Evolutionary conservation across 2,113 vertebrate genomes (phyloP), one percentile per base, ranked within the genome.

Genomic region (Megaceryle torquata): DNA sequence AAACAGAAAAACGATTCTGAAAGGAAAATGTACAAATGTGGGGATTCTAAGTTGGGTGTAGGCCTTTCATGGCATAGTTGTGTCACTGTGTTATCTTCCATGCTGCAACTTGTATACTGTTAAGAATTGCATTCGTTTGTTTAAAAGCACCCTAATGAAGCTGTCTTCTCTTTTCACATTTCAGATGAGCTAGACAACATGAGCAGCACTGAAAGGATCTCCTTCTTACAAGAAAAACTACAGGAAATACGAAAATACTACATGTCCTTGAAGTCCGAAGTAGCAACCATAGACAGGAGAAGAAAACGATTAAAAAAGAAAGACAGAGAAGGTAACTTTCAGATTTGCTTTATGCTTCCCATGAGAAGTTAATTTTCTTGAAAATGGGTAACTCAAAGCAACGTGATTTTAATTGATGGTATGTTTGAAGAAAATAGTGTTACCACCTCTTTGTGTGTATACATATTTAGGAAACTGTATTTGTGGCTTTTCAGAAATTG

Each of bases 221-320:
- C 99, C 94, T 99, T 99, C 97, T 98, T 99, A 15, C 99, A 99
- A 98, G 99, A 99, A 54, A 99, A 99, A 91, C 98, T 99, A 28
- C 99, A 99, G 96, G 99, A 99, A 98, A 99, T 99, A 96, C 98
- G 99, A 93, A 99, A 99, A 97, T 99, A 99, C 84, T 99, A 99
- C 97, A 99, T 99, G 99, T 99, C 98, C 69, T 96, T 99, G 94
- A 99, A 99, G 97, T 99, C 99, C 7, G 99, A 99, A 98, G 99
- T 99, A 93, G 99, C 99, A 21, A 99, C 99, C 81, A 99, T 99
- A 90, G 99, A 99, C 97, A 98, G 99, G 70, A 98, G 99, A 87
- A 98, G 99, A 95, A 99, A 99, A 95, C 97, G 99, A 84, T 98
- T 99, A 88, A 99, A 99, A 98, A 99, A 99, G 99, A 99, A 99